These are phyloP conservation scores for Melanerpes aurifrons DNA, from an alignment of 2,113 vertebrate genomes.

Conservation along the genomic window DNA sequence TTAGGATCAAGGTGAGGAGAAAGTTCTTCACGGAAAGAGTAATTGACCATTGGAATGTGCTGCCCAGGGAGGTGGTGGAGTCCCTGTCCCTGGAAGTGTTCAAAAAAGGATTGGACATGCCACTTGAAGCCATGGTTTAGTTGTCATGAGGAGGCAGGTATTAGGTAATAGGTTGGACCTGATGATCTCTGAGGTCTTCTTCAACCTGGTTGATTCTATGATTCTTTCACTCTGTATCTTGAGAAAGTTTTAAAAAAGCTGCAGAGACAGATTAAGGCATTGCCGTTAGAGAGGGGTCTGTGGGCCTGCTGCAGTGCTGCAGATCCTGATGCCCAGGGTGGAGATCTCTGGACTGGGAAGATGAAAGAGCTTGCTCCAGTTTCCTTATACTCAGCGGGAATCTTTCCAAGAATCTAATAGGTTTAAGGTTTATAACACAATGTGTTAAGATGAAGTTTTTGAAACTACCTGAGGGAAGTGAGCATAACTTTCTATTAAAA, in stretches of 20 bases:
- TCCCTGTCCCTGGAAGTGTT: too few relatives aligned
- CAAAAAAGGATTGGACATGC: too few relatives aligned
- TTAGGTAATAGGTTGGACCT: too few relatives aligned
- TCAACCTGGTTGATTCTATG: too few relatives aligned
- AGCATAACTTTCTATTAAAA: slow-evolving; percentile 7
- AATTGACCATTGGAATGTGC: too few relatives aligned
- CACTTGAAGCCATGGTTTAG: too few relatives aligned
- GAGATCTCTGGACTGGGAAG: neutral
- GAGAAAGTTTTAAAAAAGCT: neutral
- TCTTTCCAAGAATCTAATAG: neutral
- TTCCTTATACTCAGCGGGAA: slow-evolving; percentile 8
- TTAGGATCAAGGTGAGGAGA: too few relatives aligned
- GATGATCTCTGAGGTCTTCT: too few relatives aligned
- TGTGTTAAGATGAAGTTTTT: slow-evolving; percentile 31
- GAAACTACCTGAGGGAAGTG: slow-evolving; percentile 29
- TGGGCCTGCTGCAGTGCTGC: neutral
- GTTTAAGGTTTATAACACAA: neutral
- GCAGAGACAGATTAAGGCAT: neutral
- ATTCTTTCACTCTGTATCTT: neutral
- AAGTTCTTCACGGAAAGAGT: too few relatives aligned
- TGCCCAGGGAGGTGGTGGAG: too few relatives aligned
- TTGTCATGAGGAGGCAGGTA: too few relatives aligned
- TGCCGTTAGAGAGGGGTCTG: neutral
- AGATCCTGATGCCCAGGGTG: neutral
- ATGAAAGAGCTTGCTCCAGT: neutral